Percentiles rank a stretch among this genome's conserved stretches.
phyloP scores from a whole-genome alignment of 2,888 invertebrate species.

The Heliconius hortense region DNA sequence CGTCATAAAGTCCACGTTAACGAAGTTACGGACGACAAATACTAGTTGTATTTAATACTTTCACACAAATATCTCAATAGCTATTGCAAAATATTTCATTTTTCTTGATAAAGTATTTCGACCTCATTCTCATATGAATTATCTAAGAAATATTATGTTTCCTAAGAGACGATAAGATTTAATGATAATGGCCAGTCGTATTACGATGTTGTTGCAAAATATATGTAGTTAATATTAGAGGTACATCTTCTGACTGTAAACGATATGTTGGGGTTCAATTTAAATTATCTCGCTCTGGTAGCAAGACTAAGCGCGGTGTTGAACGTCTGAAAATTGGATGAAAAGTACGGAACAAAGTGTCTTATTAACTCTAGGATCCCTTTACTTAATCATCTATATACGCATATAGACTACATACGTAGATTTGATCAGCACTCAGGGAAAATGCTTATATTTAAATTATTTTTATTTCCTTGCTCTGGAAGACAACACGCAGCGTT shows the following conservation, averaged over 20 bases:
- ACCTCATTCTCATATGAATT: constrained; percentile 17
- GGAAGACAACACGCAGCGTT: too few relatives aligned
- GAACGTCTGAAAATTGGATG: too few relatives aligned
- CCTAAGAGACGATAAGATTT: neutral
- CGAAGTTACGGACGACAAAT: too few relatives aligned
- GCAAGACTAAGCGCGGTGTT: too few relatives aligned
- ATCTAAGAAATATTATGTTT: neutral
- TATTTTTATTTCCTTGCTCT: too few relatives aligned
- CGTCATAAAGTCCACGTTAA: too few relatives aligned
- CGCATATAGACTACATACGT: too few relatives aligned
- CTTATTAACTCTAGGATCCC: neutral
- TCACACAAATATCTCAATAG: neutral
- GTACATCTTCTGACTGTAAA: neutral
- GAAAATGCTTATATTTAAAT: too few relatives aligned
- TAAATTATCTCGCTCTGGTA: too few relatives aligned
- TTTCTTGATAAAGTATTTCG: constrained; percentile 9
- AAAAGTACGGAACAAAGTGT: neutral
- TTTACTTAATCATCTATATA: too few relatives aligned
- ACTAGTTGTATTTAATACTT: neutral
- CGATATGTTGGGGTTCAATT: neutral
- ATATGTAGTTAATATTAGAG: neutral
- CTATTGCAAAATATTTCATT: neutral
- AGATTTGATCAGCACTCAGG: too few relatives aligned
- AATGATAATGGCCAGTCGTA: neutral
- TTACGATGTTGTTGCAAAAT: neutral